phyloP scores from a whole-genome alignment of 2,888 invertebrate species.

The Hymenopus coronatus region DNA sequence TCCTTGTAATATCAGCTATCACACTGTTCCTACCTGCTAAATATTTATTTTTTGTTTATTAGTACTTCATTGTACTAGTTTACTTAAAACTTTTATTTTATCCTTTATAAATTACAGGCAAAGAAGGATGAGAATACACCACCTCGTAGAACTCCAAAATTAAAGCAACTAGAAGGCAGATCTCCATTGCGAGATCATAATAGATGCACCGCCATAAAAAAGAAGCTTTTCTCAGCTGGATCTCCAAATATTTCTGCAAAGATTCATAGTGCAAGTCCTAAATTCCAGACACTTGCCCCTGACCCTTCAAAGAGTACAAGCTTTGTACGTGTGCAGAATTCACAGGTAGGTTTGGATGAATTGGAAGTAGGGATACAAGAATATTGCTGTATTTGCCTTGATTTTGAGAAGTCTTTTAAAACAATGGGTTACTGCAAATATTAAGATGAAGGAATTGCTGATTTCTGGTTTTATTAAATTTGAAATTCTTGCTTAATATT shows the following conservation, averaged over 20 bases:
- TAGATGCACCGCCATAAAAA: slow-evolving; percentile 17
- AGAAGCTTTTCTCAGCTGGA: slow-evolving; percentile 25
- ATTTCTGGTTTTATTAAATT: too few species aligned
- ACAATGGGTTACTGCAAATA: too few species aligned
- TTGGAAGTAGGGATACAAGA: too few species aligned
- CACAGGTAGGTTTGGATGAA: slow-evolving; percentile 35
- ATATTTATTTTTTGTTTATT: too few species aligned
- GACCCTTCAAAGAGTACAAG: slow-evolving; percentile 30
- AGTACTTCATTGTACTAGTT: background rate
- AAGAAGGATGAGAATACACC: slow-evolving; percentile 20
- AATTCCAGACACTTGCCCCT: slow-evolving; percentile 33
- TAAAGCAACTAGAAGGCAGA: background rate
- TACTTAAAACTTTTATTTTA: background rate
- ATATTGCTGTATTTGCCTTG: too few species aligned
- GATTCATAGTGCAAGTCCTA: background rate
- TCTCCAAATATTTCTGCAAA: background rate
- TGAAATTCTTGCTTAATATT: too few species aligned
- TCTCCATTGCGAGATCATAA: background rate
- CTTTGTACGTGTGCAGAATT: slow-evolving; percentile 37
- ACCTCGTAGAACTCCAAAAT: slow-evolving; percentile 11
- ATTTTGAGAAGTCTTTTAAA: too few species aligned
- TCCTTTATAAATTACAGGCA: background rate
- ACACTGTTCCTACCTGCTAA: too few species aligned
- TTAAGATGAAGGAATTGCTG: too few species aligned
- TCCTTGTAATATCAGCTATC: too few species aligned